Evolutionary conservation across 2,888 invertebrate species (phyloP).

Genomic region (Uropetala carovei): DNA sequence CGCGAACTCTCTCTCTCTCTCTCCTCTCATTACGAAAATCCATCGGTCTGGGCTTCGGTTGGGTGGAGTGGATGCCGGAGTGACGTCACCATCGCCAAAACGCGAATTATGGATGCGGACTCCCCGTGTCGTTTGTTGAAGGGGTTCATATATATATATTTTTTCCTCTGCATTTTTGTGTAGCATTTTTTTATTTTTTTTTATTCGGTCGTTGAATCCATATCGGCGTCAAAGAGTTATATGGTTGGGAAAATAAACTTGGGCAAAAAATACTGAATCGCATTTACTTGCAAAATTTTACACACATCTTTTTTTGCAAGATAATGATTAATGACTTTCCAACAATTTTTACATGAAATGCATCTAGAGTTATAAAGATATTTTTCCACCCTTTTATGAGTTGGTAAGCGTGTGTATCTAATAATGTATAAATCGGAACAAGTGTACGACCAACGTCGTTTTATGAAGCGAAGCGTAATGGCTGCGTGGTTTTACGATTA

Average conservation of each 20-base stretch:
- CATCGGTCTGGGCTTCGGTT: conserved; percentile 17
- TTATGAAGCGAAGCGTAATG: conserved; percentile 57
- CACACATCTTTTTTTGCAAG: conserved; percentile 54
- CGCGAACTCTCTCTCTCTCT: conserved; percentile 55
- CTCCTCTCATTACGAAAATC: conserved; percentile 63
- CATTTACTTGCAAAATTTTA: conserved; percentile 60
- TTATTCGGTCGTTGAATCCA: no score
- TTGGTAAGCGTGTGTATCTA: conserved; percentile 49
- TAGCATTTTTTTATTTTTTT: not conserved
- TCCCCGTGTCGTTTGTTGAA: not conserved
- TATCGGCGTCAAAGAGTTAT: not conserved
- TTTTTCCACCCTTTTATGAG: conserved; percentile 28
- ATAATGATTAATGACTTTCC: conserved; percentile 49
- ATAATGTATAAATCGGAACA: conserved; percentile 57
- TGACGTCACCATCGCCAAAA: conserved; percentile 19
- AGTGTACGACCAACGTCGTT: conserved; percentile 43
- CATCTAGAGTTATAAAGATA: conserved; percentile 56
- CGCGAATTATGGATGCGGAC: conserved; percentile 32
- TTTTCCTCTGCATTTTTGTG: not conserved
- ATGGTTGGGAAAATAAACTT: conserved; percentile 47
- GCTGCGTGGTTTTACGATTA: conserved; percentile 58
- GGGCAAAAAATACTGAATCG: conserved; percentile 45
- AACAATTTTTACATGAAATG: conserved; percentile 55
- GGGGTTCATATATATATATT: not conserved
- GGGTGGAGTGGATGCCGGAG: conserved; percentile 30